Evolutionary conservation across 2,113 vertebrate species (phyloP), one percentile per base, ranked within the genome.

Genomic region (Myxocyprinus asiaticus): DNA sequence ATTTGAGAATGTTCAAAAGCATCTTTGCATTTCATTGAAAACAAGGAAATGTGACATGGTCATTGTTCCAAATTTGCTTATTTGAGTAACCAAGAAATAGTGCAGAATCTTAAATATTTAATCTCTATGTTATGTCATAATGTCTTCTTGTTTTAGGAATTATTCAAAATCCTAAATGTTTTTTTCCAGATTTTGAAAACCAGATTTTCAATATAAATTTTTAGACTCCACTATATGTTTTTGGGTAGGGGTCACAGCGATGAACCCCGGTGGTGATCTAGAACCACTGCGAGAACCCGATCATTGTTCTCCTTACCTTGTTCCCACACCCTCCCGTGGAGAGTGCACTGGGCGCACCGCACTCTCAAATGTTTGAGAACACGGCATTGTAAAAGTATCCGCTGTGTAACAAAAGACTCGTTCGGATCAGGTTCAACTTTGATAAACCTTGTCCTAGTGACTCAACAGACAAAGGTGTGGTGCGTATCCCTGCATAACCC

Each of bases 311-410:
- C 58, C 69, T 75, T 78, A 65, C 62, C 62, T 56, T 9, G 58
- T 84, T 84, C 82, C 72, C 76, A 78, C 74, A 85, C 74, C 74
- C 58, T 42, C 14, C 75, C 59, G 59, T 75, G 84, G 73, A 86
- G 84, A 83, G 80, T 80, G 87, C 90, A 88, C 68, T 81, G 88
- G 83, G 78, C 84, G 82, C 86, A 87, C 85, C 84, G 81, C 84
- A 85, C 66, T 86, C 69, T 50, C 82, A 73, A 81, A 83, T 90
- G 84, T 90, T 91, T 90, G 89, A 84, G 83, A 91, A 89, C 87
- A 85, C 77, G 55, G 78, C 63, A 48, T 81, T 83, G 87, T 85
- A 84, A 89, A 86, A 82, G 80, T 82, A 83, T 85, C 85, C 78
- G 64, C 50, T 22, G 55, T 47, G 58, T 70, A 88, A 92, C 91